Conservation (phyloP, 2,113 vertebrate genomes). For the Todiramphus saurophagus region DNA sequence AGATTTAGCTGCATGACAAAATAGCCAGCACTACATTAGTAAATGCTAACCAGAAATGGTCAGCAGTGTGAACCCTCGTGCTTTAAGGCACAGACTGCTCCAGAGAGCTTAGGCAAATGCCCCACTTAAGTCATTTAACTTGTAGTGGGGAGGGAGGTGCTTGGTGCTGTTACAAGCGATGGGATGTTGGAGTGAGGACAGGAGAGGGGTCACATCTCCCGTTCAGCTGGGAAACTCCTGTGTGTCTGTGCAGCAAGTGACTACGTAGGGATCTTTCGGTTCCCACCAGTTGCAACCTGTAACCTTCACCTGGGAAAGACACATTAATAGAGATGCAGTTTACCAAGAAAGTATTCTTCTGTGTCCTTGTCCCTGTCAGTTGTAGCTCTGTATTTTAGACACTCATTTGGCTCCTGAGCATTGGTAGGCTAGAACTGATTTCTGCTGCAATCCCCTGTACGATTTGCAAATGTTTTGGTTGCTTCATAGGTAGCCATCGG, state of each 20-base stretch:
- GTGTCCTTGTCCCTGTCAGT: not conserved
- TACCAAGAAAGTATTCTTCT: not conserved
- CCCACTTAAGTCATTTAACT: not conserved
- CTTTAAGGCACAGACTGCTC: not conserved
- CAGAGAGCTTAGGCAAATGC: not conserved
- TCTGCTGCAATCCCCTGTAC: not conserved
- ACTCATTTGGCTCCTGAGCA: not conserved
- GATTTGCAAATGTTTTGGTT: not conserved
- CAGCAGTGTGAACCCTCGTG: not conserved
- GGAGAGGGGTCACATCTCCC: fast-evolving
- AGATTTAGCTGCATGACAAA: not conserved
- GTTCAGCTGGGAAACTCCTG: not conserved
- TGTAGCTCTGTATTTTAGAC: not conserved
- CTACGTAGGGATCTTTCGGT: not conserved
- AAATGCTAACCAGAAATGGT: not conserved
- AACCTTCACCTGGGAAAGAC: not conserved
- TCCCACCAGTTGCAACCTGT: no score
- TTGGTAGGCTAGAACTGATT: not conserved
- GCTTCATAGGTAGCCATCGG: not conserved
- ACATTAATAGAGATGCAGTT: not conserved
- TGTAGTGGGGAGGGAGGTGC: not conserved
- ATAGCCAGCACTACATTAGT: not conserved
- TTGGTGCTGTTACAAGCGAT: not conserved
- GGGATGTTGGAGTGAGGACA: not conserved
- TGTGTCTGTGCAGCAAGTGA: not conserved